Percentiles rank a stretch among this genome's conserved stretches.
These are phyloP conservation scores for Coluber constrictor DNA, from an alignment of 2,797 vertebrate genomes.

Conservation along the genomic window DNA sequence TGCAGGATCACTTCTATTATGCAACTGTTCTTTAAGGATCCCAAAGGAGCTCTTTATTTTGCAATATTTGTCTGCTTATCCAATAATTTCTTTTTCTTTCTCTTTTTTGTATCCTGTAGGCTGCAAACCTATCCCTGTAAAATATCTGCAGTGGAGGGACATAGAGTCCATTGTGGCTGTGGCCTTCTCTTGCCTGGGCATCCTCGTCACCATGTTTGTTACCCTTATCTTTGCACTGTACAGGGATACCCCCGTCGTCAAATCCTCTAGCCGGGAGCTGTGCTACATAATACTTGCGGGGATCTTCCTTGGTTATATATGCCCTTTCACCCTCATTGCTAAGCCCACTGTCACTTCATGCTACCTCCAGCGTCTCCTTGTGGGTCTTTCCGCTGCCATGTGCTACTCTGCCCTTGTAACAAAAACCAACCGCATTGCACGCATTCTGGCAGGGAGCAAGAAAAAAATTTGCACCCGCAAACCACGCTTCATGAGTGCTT, in stretches of 20 bases:
- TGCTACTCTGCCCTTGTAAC: slow-evolving; percentile 97
- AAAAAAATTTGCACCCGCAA: slow-evolving; percentile 98
- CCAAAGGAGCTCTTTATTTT: neutral
- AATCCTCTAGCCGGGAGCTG: slow-evolving; percentile 96
- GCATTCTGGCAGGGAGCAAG: slow-evolving; percentile 97
- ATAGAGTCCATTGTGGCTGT: slow-evolving; percentile 96
- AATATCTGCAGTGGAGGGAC: slow-evolving; percentile 92
- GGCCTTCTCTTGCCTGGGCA: slow-evolving; percentile 93
- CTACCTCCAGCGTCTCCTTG: slow-evolving; percentile 94
- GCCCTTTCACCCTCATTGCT: slow-evolving; percentile 94
- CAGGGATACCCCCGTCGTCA: slow-evolving; percentile 96
- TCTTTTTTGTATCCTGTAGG: slow-evolving; percentile 72
- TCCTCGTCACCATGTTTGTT: slow-evolving; percentile 95
- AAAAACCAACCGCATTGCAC: slow-evolving; percentile 97
- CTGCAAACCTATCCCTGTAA: slow-evolving; percentile 88
- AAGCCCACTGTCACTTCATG: slow-evolving; percentile 89
- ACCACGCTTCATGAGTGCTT: slow-evolving; percentile 97
- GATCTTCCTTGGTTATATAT: slow-evolving; percentile 95
- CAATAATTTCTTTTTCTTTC: neutral
- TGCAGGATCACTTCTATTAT: neutral
- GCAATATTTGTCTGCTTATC: slow-evolving; percentile 24
- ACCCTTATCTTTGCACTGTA: slow-evolving; percentile 97
- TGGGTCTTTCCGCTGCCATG: slow-evolving; percentile 96
- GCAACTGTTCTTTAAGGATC: neutral
- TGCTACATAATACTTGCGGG: slow-evolving; percentile 97